Conservation (phyloP, 2,888 invertebrate species). For the Frankliniella fusca region DNA sequence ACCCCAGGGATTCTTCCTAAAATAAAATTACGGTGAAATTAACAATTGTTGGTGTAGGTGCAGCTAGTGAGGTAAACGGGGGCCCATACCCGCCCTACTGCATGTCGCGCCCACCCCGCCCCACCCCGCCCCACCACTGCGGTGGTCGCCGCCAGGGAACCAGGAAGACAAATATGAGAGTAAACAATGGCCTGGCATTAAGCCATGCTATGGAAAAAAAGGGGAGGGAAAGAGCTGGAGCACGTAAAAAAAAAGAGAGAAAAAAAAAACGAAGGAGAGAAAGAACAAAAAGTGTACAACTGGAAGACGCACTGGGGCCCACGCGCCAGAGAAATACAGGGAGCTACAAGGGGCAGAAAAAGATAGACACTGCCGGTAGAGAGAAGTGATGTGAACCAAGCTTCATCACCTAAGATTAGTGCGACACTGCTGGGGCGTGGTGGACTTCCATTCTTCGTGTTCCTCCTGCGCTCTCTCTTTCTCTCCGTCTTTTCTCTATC, state of each 20-base stretch:
- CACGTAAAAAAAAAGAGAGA: conserved; percentile 28
- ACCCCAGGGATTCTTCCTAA: too few species aligned
- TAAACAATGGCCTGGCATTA: conserved; percentile 22
- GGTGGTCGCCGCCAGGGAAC: neutral
- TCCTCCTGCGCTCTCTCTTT: neutral
- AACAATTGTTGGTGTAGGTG: too few species aligned
- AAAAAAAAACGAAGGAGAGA: conserved; percentile 34
- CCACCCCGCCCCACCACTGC: neutral
- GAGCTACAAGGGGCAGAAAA: neutral
- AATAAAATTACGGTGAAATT: too few species aligned
- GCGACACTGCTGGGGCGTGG: neutral
- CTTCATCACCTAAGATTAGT: conserved; percentile 18
- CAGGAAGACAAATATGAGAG: conserved; percentile 9
- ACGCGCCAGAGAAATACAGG: too few species aligned
- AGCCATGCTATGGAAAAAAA: conserved; percentile 29
- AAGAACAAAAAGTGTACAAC: neutral
- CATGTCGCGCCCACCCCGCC: neutral
- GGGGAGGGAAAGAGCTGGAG: conserved; percentile 32
- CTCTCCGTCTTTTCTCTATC: neutral
- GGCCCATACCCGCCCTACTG: too few species aligned
- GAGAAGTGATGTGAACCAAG: conserved; percentile 2
- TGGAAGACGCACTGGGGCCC: conserved; percentile 16
- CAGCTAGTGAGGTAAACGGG: neutral
- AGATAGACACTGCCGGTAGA: neutral
- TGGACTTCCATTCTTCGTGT: neutral